These are phyloP conservation scores for Tryphoninae sp. DNA, from an alignment of 2,888 invertebrate genomes.

Conservation along the genomic window DNA sequence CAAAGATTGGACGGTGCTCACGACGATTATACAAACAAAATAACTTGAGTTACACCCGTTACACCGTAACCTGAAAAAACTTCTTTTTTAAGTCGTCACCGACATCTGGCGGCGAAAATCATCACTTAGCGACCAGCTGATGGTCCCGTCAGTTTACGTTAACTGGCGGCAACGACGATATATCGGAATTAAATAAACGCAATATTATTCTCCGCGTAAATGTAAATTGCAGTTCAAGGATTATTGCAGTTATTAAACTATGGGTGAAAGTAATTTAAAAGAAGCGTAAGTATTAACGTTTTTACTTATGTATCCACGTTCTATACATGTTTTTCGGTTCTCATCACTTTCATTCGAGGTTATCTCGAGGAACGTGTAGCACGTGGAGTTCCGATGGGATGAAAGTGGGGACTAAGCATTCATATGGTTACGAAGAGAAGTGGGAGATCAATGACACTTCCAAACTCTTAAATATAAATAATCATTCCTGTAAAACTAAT, in stretches of 20 bases:
- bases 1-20: background rate
- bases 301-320: background rate
- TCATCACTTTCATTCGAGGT: conserved; percentile 39
- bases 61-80: background rate
- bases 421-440: background rate
- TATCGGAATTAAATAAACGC: background rate
- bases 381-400: background rate
- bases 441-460: background rate
- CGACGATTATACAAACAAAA: background rate
- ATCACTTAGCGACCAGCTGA: background rate
- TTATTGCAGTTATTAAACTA: conserved; percentile 51
- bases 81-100: background rate
- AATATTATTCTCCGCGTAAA: background rate
- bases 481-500: background rate
- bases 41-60: background rate
- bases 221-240: conserved; percentile 5
- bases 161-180: background rate
- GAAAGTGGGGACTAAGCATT: background rate
- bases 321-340: conserved; percentile 2
- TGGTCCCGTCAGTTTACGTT: background rate
- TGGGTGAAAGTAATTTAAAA: conserved; percentile 70
- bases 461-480: background rate
- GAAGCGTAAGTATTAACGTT: conserved; percentile 71
- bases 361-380: conserved; percentile 26
- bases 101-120: background rate